These are phyloP conservation scores for Cyclura pinguis DNA, from an alignment of 2,797 vertebrate genomes.

Conservation along the genomic window DNA sequence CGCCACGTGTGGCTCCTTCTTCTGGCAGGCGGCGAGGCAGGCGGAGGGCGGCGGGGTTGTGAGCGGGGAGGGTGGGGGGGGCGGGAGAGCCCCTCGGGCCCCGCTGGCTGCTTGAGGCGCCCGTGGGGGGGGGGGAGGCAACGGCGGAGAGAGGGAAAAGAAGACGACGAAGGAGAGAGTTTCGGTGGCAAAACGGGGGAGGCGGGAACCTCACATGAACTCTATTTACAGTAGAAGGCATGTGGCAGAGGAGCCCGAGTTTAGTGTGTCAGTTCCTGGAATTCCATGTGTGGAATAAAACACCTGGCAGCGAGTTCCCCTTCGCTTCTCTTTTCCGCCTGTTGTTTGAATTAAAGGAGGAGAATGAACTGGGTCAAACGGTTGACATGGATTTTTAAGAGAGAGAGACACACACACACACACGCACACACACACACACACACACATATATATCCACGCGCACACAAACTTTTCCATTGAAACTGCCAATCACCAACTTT, in stretches of 20 bases:
- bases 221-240: neutral
- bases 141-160: no score
- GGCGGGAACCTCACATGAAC: conserved; percentile 28
- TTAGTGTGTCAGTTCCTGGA: neutral
- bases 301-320: neutral
- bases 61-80: no score
- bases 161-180: neutral
- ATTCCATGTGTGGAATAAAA: neutral
- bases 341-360: neutral
- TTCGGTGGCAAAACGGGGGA: neutral
- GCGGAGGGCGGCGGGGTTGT: neutral
- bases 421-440: no score
- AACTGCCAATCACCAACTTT: neutral
- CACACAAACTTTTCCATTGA: neutral
- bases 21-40: neutral
- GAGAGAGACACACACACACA: no score
- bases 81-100: neutral
- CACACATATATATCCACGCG: neutral
- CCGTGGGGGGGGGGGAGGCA: no score
- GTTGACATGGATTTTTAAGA: neutral
- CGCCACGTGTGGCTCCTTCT: conserved; percentile 17
- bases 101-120: no score
- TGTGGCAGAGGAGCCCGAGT: neutral
- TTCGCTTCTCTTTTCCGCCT: neutral
- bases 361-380: neutral